Evolutionary conservation across 2,797 vertebrate species (phyloP), one percentile per base, ranked within the genome.

Genomic region (Sorex maritimensis): DNA sequence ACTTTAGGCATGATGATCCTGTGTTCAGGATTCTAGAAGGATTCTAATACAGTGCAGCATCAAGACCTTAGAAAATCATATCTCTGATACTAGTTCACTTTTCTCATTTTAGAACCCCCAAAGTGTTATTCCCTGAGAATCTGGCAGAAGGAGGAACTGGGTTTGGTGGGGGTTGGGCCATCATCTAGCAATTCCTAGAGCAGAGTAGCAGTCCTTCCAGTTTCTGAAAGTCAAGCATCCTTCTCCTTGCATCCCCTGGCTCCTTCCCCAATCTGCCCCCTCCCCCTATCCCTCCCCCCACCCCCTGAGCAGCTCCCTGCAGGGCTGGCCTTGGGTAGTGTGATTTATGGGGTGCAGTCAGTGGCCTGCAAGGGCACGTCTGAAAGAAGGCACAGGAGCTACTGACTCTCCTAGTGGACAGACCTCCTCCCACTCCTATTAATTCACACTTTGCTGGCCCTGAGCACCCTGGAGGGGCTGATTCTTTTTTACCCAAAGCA

Each of bases 401-500:
- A 41, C 61, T n/a, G 38, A 55, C 67, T 88, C 61, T 95, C 92
- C 91, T 85, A 65, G 78, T 68, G 61, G 46, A 67, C 61, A 28
- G 6, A 8, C 17, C 55, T 77, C 86, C 73, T 95, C 89, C 88
- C 91, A 69, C 91, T 93, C 82, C 77, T 86, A 97, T 97, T 97
- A 97, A 97, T 98, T 98, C 97, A 94, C 90, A 94, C 90, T 95
- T 65, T 41, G 55, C 75, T 13, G 65, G 91, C 95, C 77, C 72
- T 1, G 86, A 96, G 94, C 72, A 96, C 95, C 52, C 92, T 96
- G 95, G 95, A 96, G 93, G 93, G 90, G 78, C 69, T 90, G 49
- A 96, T 96, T 91, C 88, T 88, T 97, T 67, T 97, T 96, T 95
- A 97, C 95, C 92, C 92, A 88, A 67, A 74, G 69, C 75, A 34